Conservation (phyloP, 1,140 invertebrate genomes). For the Paraescarpia echinospica region DNA sequence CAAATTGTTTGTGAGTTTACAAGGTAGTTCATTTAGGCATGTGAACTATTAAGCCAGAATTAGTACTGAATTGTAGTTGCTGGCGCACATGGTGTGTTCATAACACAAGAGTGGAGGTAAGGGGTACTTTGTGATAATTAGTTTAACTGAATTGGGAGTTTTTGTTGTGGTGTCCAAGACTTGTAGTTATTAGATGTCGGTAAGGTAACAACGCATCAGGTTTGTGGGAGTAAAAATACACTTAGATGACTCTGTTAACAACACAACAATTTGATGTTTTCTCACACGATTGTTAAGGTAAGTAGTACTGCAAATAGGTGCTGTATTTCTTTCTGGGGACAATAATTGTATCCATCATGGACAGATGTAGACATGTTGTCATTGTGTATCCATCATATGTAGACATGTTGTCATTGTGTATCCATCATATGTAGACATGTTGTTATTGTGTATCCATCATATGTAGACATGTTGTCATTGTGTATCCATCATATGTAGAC, state of each 20-base stretch:
- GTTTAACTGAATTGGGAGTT: neutral
- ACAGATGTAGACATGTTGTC: neutral
- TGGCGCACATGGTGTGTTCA: neutral
- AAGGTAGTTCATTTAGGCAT: neutral
- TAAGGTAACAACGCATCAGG: no score
- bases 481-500: neutral
- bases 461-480: neutral
- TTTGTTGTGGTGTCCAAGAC: no score
- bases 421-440: neutral
- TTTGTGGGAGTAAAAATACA: neutral
- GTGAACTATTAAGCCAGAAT: no score
- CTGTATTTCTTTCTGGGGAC: neutral
- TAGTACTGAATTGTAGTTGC: neutral
- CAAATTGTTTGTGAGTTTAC: neutral
- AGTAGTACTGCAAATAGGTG: neutral
- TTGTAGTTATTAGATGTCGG: neutral
- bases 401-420: neutral
- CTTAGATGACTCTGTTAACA: no score
- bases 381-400: neutral
- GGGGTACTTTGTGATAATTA: neutral
- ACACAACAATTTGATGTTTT: no score
- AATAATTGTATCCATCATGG: neutral
- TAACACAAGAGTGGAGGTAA: neutral
- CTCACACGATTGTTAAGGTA: no score
- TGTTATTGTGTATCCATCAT: neutral